Evolutionary conservation across 2,888 invertebrate genomes (phyloP).

Genomic region (Melieria crassipennis): DNA sequence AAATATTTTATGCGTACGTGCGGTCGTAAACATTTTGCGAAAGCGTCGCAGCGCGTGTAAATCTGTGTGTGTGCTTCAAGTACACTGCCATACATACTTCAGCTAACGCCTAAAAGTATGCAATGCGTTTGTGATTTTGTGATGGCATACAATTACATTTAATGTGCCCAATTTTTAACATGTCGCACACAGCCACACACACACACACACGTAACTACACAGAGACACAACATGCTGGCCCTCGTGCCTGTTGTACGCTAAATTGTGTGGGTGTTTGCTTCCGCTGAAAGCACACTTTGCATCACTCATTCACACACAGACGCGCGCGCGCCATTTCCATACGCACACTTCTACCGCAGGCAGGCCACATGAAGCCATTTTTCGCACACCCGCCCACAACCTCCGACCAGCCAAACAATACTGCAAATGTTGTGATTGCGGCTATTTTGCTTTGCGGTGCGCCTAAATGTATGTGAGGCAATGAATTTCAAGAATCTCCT

Average conservation of each 20-base stretch:
- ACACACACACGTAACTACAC: background rate
- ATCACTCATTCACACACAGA: background rate
- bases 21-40: no score
- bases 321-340: background rate
- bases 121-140: background rate
- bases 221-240: background rate
- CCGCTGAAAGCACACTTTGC: background rate
- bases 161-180: constrained; percentile 27
- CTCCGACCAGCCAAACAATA: background rate
- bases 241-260: background rate
- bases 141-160: constrained; percentile 31
- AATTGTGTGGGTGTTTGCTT: no score
- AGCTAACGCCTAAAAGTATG: no score
- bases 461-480: constrained; percentile 23
- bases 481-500: constrained; percentile 22
- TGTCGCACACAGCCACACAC: constrained; percentile 10
- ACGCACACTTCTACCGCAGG: background rate
- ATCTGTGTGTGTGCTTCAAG: no score
- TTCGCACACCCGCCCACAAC: background rate
- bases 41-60: no score
- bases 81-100: no score
- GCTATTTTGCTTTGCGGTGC: constrained; percentile 16
- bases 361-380: background rate
- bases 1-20: no score
- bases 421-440: no score